Conservation (phyloP, 2,888 invertebrate genomes). For the Nemurella pictetii region DNA sequence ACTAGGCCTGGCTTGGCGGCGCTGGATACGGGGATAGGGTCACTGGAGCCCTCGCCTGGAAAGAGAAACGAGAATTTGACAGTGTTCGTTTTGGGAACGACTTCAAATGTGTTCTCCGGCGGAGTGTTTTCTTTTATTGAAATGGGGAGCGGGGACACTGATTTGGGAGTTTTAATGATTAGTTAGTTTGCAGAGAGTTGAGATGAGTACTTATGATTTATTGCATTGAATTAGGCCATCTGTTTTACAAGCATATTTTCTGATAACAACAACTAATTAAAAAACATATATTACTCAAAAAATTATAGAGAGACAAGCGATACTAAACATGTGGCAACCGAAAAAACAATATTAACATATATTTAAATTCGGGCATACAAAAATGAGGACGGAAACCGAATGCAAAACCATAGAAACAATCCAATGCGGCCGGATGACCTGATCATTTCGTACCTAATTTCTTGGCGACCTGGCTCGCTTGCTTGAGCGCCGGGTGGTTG, state of each 20-base stretch:
- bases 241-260: no score
- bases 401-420: neutral
- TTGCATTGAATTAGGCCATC: neutral
- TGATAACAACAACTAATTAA: no score
- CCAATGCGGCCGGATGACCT: neutral
- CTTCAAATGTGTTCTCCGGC: no score
- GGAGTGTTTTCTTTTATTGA: neutral
- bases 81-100: neutral
- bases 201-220: neutral
- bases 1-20: neutral
- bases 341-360: neutral
- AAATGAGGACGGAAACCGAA: neutral
- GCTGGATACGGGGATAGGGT: neutral
- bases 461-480: neutral
- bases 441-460: neutral
- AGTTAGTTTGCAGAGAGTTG: neutral
- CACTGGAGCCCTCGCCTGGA: neutral
- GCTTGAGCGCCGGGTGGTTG: neutral
- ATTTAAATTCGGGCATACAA: neutral
- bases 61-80: neutral
- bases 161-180: neutral
- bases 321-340: neutral
- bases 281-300: neutral
- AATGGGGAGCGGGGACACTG: neutral
- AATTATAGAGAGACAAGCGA: neutral